A percentile compares a stretch with the other conserved stretches of the same genome.
These are phyloP conservation scores for Drosophila greeni DNA, from an alignment of 2,888 invertebrate genomes.

Conservation along the genomic window DNA sequence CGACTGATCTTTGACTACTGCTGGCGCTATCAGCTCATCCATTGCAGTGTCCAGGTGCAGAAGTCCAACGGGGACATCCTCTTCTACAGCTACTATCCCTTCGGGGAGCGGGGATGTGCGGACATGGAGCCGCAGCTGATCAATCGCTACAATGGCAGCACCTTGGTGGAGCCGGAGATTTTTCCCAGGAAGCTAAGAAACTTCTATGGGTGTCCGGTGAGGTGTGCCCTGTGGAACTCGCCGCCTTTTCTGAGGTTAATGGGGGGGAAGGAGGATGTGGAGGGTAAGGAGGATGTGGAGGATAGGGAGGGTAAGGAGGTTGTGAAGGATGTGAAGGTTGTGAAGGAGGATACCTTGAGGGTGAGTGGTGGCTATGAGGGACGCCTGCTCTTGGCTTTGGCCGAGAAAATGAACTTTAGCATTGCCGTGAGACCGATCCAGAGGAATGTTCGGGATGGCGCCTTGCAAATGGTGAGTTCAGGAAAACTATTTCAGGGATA, in stretches of 20 bases:
- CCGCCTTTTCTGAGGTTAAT: slow-evolving; percentile 51
- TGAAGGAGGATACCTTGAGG: too few species aligned
- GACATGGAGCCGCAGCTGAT: slow-evolving; percentile 52
- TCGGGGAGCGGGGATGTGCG: slow-evolving; percentile 45
- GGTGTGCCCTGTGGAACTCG: slow-evolving; percentile 45
- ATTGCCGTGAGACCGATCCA: slow-evolving; percentile 28
- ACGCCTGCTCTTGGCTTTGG: slow-evolving; percentile 52
- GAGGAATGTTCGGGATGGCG: slow-evolving; percentile 6
- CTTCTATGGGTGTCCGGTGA: slow-evolving; percentile 63
- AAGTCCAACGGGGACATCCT: slow-evolving; percentile 59
- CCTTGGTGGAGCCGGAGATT: slow-evolving; percentile 40
- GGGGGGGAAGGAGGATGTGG: neutral
- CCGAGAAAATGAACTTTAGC: slow-evolving; percentile 57
- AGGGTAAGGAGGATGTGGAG: neutral
- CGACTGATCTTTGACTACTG: slow-evolving; percentile 67
- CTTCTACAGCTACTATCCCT: slow-evolving; percentile 72
- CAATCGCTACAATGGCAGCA: slow-evolving; percentile 56
- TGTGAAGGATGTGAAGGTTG: neutral
- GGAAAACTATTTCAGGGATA: too few species aligned
- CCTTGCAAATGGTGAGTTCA: slow-evolving; percentile 55
- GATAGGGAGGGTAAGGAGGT: neutral
- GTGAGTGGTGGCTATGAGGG: slow-evolving; percentile 61
- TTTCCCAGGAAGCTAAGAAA: slow-evolving; percentile 66
- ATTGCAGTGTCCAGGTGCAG: slow-evolving; percentile 72
- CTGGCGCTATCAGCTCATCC: slow-evolving; percentile 67